Conservation (phyloP, 64 coral and sea anemone genomes). For the Montipora sp. region DNA sequence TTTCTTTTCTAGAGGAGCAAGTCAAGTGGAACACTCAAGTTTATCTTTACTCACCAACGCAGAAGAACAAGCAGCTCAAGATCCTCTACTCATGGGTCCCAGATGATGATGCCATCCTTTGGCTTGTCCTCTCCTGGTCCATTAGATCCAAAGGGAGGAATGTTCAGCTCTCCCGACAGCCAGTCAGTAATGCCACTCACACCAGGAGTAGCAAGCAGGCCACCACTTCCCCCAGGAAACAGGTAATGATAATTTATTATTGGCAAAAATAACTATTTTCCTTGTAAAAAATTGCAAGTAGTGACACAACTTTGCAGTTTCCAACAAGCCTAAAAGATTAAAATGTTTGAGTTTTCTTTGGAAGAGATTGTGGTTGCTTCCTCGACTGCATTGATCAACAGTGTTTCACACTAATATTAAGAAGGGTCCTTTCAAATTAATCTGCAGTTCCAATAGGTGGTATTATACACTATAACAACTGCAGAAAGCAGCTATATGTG, state of each 20-base stretch:
- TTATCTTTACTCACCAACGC: conserved; percentile 76
- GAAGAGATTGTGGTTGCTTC: too few species aligned
- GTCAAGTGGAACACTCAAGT: conserved; percentile 69
- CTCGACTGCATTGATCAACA: too few species aligned
- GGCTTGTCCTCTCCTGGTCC: neutral
- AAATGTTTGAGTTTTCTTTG: too few species aligned
- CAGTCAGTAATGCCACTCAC: conserved; percentile 38
- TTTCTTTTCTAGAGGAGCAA: conserved; percentile 39
- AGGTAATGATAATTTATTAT: conserved; percentile 11
- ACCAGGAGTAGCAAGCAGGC: conserved; percentile 70
- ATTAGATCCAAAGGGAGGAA: neutral
- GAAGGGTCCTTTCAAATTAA: too few species aligned
- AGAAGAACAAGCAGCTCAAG: conserved; percentile 50
- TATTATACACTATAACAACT: too few species aligned
- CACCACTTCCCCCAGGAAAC: conserved; percentile 71
- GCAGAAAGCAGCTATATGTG: too few species aligned
- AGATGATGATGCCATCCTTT: conserved; percentile 33
- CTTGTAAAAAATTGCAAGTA: too few species aligned
- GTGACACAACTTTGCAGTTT: too few species aligned
- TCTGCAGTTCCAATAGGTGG: too few species aligned
- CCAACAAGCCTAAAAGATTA: too few species aligned
- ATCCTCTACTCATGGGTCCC: conserved; percentile 66
- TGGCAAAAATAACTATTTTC: too few species aligned
- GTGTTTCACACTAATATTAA: too few species aligned
- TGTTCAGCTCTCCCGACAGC: conserved; percentile 51